phyloP scores from a whole-genome alignment of 1,140 invertebrate genomes.

The Zaprionus davidi region DNA sequence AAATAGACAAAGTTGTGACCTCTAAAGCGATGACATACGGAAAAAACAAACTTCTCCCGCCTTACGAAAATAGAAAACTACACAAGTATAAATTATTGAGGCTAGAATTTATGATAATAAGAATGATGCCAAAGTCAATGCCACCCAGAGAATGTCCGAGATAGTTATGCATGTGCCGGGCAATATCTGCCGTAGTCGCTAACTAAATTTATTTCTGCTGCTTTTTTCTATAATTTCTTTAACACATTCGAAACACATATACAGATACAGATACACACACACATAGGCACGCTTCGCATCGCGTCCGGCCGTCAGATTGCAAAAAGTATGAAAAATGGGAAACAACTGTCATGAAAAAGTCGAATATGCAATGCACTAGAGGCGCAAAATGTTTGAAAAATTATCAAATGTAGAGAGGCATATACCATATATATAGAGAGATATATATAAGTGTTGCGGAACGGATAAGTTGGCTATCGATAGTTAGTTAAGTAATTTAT shows the following conservation, averaged over 20 bases:
- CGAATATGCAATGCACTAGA: not conserved
- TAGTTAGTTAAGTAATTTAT: too few species aligned
- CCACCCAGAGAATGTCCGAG: constrained; percentile 43
- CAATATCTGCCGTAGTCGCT: constrained; percentile 47
- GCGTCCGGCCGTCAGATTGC: constrained; percentile 56
- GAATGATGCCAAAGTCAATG: constrained; percentile 63
- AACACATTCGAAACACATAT: constrained; percentile 37
- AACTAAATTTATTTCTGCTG: constrained; percentile 60
- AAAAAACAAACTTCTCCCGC: constrained; percentile 11
- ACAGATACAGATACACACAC: constrained; percentile 34
- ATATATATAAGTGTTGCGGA: too few species aligned
- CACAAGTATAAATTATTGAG: constrained; percentile 34
- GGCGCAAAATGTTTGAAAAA: not conserved
- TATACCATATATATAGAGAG: not conserved
- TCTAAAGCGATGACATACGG: constrained; percentile 17
- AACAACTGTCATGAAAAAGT: constrained; percentile 14
- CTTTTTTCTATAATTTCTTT: constrained; percentile 72
- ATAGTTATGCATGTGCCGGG: constrained; percentile 38
- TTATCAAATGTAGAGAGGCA: not conserved
- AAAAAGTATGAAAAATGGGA: constrained; percentile 38
- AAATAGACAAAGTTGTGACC: constrained; percentile 22
- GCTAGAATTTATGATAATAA: constrained; percentile 50
- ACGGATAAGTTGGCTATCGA: too few species aligned
- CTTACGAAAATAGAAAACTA: constrained; percentile 17
- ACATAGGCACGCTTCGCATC: constrained; percentile 28